These are phyloP conservation scores for Peromyscus melanophrys DNA, from an alignment of 2,797 vertebrate genomes.

Conservation along the genomic window DNA sequence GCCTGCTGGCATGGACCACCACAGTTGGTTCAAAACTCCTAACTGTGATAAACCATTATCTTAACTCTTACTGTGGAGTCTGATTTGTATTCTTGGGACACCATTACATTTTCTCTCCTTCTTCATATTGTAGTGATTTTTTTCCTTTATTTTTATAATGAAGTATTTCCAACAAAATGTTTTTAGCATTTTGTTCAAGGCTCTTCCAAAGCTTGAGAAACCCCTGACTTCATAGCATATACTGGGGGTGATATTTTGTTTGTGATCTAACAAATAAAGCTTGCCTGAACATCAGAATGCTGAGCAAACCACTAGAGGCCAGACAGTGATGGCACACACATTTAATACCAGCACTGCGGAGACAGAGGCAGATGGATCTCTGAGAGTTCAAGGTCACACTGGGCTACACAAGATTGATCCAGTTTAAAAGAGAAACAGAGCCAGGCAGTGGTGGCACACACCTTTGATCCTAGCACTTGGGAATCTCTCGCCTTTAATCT, in stretches of 20 bases:
- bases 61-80: background rate
- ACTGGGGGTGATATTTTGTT: background rate
- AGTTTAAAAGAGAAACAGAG: too few species aligned
- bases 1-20: background rate
- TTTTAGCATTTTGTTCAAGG: conserved; percentile 14
- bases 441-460: too few species aligned
- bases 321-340: too few species aligned
- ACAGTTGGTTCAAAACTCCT: background rate
- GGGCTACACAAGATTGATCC: too few species aligned
- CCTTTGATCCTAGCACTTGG: too few species aligned
- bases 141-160: conserved; percentile 55
- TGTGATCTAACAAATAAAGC: too few species aligned
- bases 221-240: background rate
- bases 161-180: conserved; percentile 28
- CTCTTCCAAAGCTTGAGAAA: conserved; percentile 6
- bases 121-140: background rate
- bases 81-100: background rate
- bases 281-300: too few species aligned
- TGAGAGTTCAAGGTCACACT: too few species aligned
- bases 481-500: too few species aligned
- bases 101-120: background rate
- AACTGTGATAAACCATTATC: background rate
- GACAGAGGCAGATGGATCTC: too few species aligned
- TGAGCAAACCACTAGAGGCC: too few species aligned
- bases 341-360: too few species aligned